Conservation (phyloP, 2,888 invertebrate genomes). For the Anarsia innoxiella region DNA sequence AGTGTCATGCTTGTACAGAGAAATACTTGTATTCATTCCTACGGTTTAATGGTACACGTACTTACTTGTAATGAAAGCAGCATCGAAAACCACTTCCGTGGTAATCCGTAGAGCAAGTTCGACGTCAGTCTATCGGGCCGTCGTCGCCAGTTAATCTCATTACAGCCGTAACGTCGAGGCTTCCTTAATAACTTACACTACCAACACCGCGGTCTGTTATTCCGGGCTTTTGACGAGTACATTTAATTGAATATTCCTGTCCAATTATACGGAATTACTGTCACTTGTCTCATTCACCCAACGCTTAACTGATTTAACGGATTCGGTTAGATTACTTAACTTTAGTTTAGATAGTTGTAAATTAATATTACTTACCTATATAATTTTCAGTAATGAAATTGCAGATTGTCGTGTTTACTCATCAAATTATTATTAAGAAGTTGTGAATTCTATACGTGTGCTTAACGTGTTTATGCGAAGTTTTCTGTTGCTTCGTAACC, state of each 20-base stretch:
- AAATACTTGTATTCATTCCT: no score
- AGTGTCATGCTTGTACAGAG: no score
- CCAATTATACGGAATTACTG: constrained; percentile 20
- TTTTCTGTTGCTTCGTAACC: constrained; percentile 6
- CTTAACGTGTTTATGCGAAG: background rate
- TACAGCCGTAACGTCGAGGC: constrained; percentile 52
- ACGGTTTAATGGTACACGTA: no score
- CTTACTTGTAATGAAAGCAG: no score
- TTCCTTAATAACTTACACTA: constrained; percentile 59
- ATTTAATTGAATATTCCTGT: constrained; percentile 42
- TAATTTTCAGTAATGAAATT: no score
- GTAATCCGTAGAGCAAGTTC: constrained; percentile 8
- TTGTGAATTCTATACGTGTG: no score
- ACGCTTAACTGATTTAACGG: constrained; percentile 6
- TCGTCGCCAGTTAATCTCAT: constrained; percentile 57
- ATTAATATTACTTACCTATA: no score
- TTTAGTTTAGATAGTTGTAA: no score
- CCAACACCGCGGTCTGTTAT: constrained; percentile 40
- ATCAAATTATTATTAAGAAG: no score
- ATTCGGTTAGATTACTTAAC: no score
- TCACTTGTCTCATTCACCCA: constrained; percentile 1
- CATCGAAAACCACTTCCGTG: background rate
- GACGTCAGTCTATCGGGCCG: constrained; percentile 19
- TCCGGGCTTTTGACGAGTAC: constrained; percentile 34
- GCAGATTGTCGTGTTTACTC: no score